Evolutionary conservation across 2,888 invertebrate species (phyloP), one percentile per base, ranked within the genome.

Genomic region (Miltochrista miniata): DNA sequence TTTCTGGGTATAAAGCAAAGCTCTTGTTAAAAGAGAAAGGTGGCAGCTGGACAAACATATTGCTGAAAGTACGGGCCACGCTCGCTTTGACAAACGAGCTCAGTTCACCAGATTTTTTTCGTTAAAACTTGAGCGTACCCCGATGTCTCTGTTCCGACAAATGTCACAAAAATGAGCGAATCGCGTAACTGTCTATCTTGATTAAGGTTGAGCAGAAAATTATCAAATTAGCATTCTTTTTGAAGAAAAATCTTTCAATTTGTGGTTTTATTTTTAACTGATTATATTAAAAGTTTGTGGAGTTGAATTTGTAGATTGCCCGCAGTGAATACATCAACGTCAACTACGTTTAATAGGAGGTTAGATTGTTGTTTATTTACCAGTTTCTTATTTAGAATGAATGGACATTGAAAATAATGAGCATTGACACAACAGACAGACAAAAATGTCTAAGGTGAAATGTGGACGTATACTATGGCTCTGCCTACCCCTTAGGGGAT

Each of bases 31-130:
- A 85, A 82, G 81, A 83, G 79, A 71, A 80, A 79, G 81, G 81
- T 81, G 82, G 82, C 87, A 87, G 86, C 87, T 86, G 87, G 83
- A 82, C 84, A 87, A 87, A 88, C 83, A 87, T 85, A 84, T 85
- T 78, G 84, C 76, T 72, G 64, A 70, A 74, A 76, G 77, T 77
- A 70, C 72, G 65, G 70, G 67, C 69, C 67, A 64, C 59, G 56
- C 52, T 55, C 61, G 59, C 54, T 47, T 69, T 83, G 84, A 85
- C 81, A 86, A 85, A 86, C 81, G 84, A 83, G 76, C 78, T 66
- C 55, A 71, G 70, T 73, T 74, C 70, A 73, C 70, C 73, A 78
- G 15, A 79, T 24, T 83, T 72, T 77, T 56, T 61, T 57, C 48
- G 39, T 31, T 37, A 44, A 57, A 62, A 61, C n/a, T 45, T 18